Conservation (phyloP, 2,113 vertebrate species). For the Zosterops hypoxanthus region DNA sequence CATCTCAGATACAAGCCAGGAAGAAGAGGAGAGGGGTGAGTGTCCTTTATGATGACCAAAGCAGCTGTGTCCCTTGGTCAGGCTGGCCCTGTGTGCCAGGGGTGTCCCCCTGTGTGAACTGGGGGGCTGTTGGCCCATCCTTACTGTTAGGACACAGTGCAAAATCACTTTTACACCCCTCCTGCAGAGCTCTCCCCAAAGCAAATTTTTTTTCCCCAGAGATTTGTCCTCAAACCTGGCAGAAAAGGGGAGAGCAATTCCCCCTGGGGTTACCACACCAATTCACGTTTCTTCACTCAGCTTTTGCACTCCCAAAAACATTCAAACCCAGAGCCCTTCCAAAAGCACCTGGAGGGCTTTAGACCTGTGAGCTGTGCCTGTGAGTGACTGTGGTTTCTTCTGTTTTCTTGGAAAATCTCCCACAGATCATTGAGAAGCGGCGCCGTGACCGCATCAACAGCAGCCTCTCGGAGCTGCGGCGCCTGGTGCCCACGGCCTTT, state of each 20-base stretch:
- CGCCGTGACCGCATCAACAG: slow-evolving; percentile 94
- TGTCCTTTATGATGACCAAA: not conserved
- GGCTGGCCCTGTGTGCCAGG: not conserved
- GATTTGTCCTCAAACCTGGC: not conserved
- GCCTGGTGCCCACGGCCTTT: slow-evolving; percentile 90
- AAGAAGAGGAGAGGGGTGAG: slow-evolving; percentile 96
- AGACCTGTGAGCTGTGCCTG: accelerated
- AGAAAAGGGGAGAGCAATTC: not conserved
- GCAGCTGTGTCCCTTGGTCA: no score
- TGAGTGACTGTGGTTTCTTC: not conserved
- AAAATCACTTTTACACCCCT: accelerated
- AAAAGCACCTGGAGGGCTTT: not conserved
- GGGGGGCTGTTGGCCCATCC: not conserved
- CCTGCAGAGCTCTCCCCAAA: not conserved
- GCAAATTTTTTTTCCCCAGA: not conserved
- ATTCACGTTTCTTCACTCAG: not conserved
- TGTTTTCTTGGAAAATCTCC: not conserved
- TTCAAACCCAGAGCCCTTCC: accelerated
- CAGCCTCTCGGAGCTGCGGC: slow-evolving; percentile 91
- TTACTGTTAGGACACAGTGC: not conserved
- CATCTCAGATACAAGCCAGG: slow-evolving; percentile 90
- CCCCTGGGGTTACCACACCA: not conserved
- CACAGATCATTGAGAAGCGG: slow-evolving; percentile 93
- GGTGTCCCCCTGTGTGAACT: not conserved
- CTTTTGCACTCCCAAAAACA: not conserved